phyloP scores from a whole-genome alignment of 2,113 vertebrate species.

The Prunella fulvescens region DNA sequence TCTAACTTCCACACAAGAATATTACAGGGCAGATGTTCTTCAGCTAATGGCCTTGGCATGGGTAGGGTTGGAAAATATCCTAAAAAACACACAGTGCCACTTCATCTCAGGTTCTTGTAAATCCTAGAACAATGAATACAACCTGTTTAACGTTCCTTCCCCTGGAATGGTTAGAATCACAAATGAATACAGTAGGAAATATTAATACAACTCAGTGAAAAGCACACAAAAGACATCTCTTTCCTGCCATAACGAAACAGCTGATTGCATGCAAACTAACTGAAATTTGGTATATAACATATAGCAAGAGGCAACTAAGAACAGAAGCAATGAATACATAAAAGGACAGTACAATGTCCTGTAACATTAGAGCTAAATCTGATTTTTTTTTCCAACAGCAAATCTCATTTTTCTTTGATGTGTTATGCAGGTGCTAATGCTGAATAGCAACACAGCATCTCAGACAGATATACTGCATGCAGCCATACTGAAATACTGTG shows the following conservation, averaged over 20 bases:
- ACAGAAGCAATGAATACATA: background rate
- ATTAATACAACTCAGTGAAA: slow-evolving; percentile 40
- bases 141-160: background rate
- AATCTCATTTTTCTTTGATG: background rate
- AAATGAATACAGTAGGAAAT: slow-evolving; percentile 1
- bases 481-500: slow-evolving; percentile 9
- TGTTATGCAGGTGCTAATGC: slow-evolving; percentile 15
- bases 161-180: background rate
- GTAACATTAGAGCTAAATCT: slow-evolving; percentile 8
- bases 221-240: slow-evolving; percentile 62
- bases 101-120: slow-evolving; percentile 66
- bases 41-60: background rate
- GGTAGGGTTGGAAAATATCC: background rate
- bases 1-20: slow-evolving; percentile 23
- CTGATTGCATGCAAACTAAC: slow-evolving; percentile 56
- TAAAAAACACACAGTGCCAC: slow-evolving; percentile 27
- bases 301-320: slow-evolving; percentile 20
- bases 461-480: slow-evolving; percentile 52
- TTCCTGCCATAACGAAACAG: slow-evolving; percentile 30
- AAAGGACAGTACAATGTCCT: background rate
- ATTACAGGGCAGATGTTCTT: background rate
- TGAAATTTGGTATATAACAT: slow-evolving; percentile 40
- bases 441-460: slow-evolving; percentile 12
- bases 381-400: background rate
- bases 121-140: background rate